Evolutionary conservation across 1,140 invertebrate species (phyloP).

Genomic region (Semibalanus balanoides): DNA sequence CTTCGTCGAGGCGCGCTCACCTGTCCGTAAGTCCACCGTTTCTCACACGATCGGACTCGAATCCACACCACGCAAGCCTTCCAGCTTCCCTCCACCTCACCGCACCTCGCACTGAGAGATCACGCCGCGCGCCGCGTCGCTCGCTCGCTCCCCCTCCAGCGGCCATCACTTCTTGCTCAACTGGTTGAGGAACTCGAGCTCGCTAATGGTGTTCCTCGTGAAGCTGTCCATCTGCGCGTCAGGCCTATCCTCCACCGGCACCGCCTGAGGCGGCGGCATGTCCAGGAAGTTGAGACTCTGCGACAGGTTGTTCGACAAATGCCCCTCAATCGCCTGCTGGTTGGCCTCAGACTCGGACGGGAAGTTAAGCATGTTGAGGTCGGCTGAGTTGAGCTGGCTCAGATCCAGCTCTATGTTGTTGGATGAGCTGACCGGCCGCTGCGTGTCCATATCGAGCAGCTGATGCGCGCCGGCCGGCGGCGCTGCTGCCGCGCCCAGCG

Average conservation of each 20-base stretch:
- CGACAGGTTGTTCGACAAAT: slow-evolving; percentile 23
- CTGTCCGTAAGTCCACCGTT: no score
- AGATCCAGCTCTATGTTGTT: slow-evolving; percentile 17
- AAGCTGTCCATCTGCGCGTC: slow-evolving; percentile 32
- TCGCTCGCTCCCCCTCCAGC: no score
- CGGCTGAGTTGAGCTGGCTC: slow-evolving; percentile 20
- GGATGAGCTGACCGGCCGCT: slow-evolving; percentile 18
- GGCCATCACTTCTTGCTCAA: slow-evolving; percentile 22
- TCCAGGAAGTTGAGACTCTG: slow-evolving; percentile 21
- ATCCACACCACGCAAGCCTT: no score
- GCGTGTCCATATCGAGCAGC: slow-evolving; percentile 17
- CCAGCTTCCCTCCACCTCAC: no score
- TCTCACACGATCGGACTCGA: no score
- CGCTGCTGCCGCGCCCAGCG: no score
- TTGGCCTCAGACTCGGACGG: slow-evolving; percentile 24
- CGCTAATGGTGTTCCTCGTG: slow-evolving; percentile 17
- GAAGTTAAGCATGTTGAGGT: slow-evolving; percentile 22
- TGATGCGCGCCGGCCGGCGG: slow-evolving; percentile 7
- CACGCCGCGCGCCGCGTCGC: no score
- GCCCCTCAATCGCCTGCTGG: slow-evolving; percentile 22
- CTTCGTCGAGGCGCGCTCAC: no score
- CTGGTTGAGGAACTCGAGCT: slow-evolving; percentile 28
- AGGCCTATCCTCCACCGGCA: not conserved
- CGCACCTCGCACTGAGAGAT: no score
- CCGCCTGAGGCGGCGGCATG: slow-evolving; percentile 9